Conservation (phyloP, 2,888 invertebrate genomes). For the Anthrax anthrax region DNA sequence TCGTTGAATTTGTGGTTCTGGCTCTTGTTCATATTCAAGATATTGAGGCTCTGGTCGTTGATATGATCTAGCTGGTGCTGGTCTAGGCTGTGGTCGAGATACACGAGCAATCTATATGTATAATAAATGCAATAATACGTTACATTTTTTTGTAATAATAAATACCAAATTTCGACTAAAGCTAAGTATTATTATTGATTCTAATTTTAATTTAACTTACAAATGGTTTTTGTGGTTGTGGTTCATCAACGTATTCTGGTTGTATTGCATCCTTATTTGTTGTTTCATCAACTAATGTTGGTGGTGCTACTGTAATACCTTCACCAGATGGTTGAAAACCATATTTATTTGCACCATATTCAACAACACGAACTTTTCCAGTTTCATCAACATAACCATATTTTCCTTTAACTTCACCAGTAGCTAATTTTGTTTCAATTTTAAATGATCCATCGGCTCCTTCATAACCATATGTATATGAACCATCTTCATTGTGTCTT, state of each 20-base stretch:
- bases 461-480: slow-evolving; percentile 83
- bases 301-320: slow-evolving; percentile 63
- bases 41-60: slow-evolving; percentile 29
- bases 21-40: slow-evolving; percentile 25
- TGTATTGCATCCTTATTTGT: slow-evolving; percentile 30
- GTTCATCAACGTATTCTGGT: slow-evolving; percentile 34
- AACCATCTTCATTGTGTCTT: slow-evolving; percentile 79
- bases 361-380: slow-evolving; percentile 68
- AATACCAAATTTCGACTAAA: too few relatives aligned
- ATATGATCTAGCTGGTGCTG: slow-evolving; percentile 21
- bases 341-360: slow-evolving; percentile 77
- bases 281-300: slow-evolving; percentile 41
- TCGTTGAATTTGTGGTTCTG: slow-evolving; percentile 21
- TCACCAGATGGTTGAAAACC: slow-evolving; percentile 79
- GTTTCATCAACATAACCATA: slow-evolving; percentile 77
- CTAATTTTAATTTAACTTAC: slow-evolving; percentile 20
- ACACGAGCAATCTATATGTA: slow-evolving; percentile 17
- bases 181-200: too few relatives aligned
- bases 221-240: slow-evolving; percentile 25
- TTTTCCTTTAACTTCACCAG: slow-evolving; percentile 77
- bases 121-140: too few relatives aligned
- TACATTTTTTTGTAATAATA: too few relatives aligned
- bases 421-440: slow-evolving; percentile 70
- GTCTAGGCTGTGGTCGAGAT: slow-evolving; percentile 20
- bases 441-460: slow-evolving; percentile 80